Percentiles rank a stretch among this genome's conserved stretches.
Conservation (phyloP, 2,888 invertebrate species). For the Neria commutata region DNA sequence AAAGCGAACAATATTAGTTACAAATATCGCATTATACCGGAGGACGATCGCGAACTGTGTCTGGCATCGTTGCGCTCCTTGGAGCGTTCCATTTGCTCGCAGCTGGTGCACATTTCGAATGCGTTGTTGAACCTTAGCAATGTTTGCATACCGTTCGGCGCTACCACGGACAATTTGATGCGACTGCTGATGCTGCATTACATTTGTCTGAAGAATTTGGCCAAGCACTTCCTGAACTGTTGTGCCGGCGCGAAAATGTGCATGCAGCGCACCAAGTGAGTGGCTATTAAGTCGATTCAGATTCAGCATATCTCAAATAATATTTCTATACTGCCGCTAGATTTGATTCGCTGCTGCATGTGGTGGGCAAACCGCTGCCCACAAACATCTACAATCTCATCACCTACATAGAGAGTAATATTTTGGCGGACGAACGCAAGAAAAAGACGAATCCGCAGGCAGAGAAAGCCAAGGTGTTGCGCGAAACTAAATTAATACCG, state of each 20-base stretch:
- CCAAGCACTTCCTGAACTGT: conserved; percentile 67
- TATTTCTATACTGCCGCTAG: not conserved
- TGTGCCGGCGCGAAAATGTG: conserved; percentile 55
- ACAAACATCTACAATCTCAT: conserved; percentile 66
- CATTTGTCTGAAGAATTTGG: conserved; percentile 64
- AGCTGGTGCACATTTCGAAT: conserved; percentile 65
- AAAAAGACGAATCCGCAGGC: conserved; percentile 59
- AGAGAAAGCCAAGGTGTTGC: conserved; percentile 65
- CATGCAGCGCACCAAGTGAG: conserved; percentile 49
- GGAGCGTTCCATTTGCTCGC: conserved; percentile 67
- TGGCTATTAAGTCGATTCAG: not conserved
- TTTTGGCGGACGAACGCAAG: conserved; percentile 45
- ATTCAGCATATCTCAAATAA: not conserved
- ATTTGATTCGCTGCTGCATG: conserved; percentile 62
- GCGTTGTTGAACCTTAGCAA: conserved; percentile 65
- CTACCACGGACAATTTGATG: conserved; percentile 65
- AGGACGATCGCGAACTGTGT: conserved; percentile 61
- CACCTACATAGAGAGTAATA: conserved; percentile 65
- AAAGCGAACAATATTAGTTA: conserved; percentile 63
- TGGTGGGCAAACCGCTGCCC: conserved; percentile 66
- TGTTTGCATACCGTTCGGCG: conserved; percentile 64
- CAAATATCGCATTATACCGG: conserved; percentile 61
- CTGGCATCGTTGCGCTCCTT: conserved; percentile 63
- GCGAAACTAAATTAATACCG: conserved; percentile 69
- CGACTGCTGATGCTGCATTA: conserved; percentile 66